phyloP scores from a whole-genome alignment of 2,113 vertebrate genomes.

The Phocoena sinus region DNA sequence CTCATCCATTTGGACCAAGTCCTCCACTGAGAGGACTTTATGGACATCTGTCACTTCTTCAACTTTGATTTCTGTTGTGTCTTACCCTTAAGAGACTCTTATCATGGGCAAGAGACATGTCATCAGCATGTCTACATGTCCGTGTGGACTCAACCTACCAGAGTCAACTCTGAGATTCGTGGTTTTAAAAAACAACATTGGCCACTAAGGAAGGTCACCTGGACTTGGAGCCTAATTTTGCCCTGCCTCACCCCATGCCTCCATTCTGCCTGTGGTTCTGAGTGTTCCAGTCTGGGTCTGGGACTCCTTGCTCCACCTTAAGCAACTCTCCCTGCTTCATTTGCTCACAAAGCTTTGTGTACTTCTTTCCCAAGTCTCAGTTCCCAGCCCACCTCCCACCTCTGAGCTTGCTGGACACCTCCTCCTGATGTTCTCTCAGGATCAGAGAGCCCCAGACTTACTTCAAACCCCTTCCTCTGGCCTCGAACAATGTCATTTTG shows the following conservation, averaged over 20 bases:
- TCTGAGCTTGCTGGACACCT: neutral
- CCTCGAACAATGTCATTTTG: neutral
- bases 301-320: neutral
- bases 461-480: neutral
- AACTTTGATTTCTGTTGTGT: neutral
- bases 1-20: fast-evolving
- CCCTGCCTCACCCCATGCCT: too few relatives aligned
- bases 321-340: neutral
- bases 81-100: neutral
- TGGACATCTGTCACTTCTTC: neutral
- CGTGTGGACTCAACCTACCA: neutral
- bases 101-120: neutral
- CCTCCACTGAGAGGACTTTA: neutral
- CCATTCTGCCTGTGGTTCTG: neutral
- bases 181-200: neutral
- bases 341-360: neutral
- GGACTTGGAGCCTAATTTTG: too few relatives aligned
- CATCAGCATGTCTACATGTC: fast-evolving
- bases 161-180: conserved; percentile 2
- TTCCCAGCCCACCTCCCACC: too few relatives aligned
- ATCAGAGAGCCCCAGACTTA: neutral
- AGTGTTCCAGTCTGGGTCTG: neutral
- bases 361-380: neutral
- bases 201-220: neutral
- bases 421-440: neutral